Conservation (phyloP, 2,888 invertebrate genomes). For the Tethea ocularis region DNA sequence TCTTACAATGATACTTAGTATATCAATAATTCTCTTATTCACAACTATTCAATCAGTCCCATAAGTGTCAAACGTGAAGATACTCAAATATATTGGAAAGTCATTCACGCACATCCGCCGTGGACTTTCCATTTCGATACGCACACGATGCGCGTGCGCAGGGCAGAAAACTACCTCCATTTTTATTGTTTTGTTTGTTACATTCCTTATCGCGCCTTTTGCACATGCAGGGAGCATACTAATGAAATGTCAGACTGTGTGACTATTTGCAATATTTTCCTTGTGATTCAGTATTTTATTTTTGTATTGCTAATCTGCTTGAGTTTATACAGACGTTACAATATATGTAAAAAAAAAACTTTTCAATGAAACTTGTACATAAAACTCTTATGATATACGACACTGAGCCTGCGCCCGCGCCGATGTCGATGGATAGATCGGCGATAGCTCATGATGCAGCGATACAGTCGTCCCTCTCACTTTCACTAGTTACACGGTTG, state of each 20-base stretch:
- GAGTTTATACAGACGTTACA: too few species aligned
- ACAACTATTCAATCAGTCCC: background rate
- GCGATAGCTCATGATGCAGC: conserved; percentile 1
- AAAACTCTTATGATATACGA: background rate
- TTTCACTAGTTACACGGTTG: conserved; percentile 31
- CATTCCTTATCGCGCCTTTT: background rate
- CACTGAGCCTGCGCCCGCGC: background rate
- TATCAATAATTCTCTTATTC: too few species aligned
- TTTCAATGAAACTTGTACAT: background rate
- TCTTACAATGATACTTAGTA: too few species aligned
- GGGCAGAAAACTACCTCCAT: conserved; percentile 14
- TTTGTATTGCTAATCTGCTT: too few species aligned
- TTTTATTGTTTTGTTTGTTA: background rate
- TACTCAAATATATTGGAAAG: conserved; percentile 40
- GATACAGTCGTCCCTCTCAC: conserved; percentile 22
- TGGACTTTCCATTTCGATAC: conserved; percentile 43
- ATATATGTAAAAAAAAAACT: too few species aligned
- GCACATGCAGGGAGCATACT: background rate
- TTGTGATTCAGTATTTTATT: background rate
- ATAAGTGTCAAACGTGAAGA: conserved; percentile 15
- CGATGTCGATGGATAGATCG: background rate
- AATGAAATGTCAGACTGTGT: background rate
- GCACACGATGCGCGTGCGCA: conserved; percentile 29
- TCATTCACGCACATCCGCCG: conserved; percentile 29
- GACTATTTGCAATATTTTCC: background rate